Base-by-base conservation (phyloP, 2,888 invertebrate species). In the Drosophila quinaria region DNA sequence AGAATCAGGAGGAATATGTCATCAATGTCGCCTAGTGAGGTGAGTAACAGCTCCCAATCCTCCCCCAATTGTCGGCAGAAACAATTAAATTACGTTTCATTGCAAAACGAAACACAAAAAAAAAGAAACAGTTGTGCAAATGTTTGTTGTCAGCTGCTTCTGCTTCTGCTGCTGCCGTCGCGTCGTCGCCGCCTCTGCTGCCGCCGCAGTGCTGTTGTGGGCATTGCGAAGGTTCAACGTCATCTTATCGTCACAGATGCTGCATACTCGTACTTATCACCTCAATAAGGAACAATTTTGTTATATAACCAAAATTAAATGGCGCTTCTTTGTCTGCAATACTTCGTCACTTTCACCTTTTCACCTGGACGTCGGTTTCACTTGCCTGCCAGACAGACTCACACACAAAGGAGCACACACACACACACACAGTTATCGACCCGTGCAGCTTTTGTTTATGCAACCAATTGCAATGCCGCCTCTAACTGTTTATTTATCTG, bases 1-100 rank as follows among this genome's bases (percentile, higher is more conserved):
- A n/a, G 37, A n/a, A n/a, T 49, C 62, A 60, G 54, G 62, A 87
- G 54, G 62, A 87, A 80, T 50, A 90, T 90, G 90, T 84, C 91
- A 58, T 81, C 90, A 59, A 91, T 87, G 90, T 91, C 91, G 73
- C 91, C 91, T 41, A 90, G 91, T 71, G 90, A 91, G 90, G 91
- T 91, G 54, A 85, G 81, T 81, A 15, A 13, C 25, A n/a, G 1
- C 35, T 17, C 29, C 15, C 29, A 3, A 6, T 10, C 19, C 15
- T 11, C n/a, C 6, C 5, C 25, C 13, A 44, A 11, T n/a, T 39
- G 29, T 6, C 31, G 31, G 33, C 60, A 50, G 25, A 25, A 59
- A 58, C 61, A 54, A 44, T 44, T 51, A 5, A 47, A 37, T 37
- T 33, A 15, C 29, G 15, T 22, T 25, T 41, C 41, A 22, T 31